These are phyloP conservation scores for Bradypodion pumilum DNA, from an alignment of 2,797 vertebrate genomes.

Conservation along the genomic window DNA sequence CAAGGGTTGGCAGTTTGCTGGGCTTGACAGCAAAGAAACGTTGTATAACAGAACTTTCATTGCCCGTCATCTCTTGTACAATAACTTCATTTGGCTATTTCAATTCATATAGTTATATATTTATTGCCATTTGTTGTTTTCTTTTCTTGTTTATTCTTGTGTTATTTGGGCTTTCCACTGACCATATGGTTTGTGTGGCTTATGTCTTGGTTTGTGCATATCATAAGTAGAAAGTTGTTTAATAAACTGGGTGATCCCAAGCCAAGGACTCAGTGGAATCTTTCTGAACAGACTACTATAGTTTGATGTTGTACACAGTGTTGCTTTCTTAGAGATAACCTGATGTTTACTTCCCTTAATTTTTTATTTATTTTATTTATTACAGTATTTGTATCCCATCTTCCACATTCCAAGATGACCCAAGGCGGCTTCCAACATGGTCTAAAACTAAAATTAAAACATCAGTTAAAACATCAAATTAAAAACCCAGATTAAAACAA, in stretches of 20 bases:
- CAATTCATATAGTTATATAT: background rate
- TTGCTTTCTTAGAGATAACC: background rate
- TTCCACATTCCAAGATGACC: no score
- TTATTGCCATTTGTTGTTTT: background rate
- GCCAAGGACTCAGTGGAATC: background rate
- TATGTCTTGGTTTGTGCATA: background rate
- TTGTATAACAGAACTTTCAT: background rate
- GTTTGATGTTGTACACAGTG: background rate
- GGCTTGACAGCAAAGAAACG: background rate
- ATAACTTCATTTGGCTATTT: background rate
- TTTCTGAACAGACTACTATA: background rate
- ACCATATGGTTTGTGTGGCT: background rate
- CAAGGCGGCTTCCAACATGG: no score
- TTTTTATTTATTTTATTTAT: no score
- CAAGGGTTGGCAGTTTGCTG: background rate
- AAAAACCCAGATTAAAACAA: no score
- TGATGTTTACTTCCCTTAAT: no score
- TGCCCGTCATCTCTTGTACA: background rate
- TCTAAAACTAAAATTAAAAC: no score
- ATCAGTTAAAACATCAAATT: no score
- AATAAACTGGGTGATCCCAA: background rate
- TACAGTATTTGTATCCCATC: no score
- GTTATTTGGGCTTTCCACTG: background rate
- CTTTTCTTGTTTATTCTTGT: background rate
- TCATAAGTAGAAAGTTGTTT: background rate